Conservation (phyloP, 2,113 vertebrate genomes). For the Rhodinocichla rosea region DNA sequence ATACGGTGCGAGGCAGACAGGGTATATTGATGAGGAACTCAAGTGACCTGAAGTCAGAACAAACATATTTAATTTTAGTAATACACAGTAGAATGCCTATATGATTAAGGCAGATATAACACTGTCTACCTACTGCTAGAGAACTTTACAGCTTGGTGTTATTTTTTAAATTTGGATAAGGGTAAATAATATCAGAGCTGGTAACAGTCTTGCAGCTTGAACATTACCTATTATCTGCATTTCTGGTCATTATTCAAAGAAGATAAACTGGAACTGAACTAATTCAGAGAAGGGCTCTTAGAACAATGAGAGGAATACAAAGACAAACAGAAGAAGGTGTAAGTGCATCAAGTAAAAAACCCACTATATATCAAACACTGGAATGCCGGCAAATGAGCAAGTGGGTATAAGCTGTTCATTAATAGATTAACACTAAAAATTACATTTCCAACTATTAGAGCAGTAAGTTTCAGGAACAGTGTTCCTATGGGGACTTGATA, state of each 20-base stretch:
- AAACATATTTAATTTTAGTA: neutral
- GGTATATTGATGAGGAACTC: conserved; percentile 98
- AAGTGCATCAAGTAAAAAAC: neutral
- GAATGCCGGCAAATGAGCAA: neutral
- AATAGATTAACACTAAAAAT: neutral
- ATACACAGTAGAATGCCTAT: neutral
- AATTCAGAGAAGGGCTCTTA: neutral
- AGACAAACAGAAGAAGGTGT: neutral
- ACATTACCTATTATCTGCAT: neutral
- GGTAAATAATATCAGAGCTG: neutral
- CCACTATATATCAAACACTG: neutral
- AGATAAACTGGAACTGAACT: neutral
- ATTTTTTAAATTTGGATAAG: neutral
- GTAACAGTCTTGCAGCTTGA: neutral
- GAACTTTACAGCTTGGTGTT: neutral
- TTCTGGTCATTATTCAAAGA: neutral
- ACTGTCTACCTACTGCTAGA: neutral
- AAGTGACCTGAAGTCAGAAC: conserved; percentile 84
- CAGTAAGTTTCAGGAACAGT: neutral
- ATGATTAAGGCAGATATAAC: neutral
- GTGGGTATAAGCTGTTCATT: neutral
- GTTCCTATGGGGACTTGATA: neutral
- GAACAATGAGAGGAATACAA: neutral
- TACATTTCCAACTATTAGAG: neutral
- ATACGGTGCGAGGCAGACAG: conserved; percentile 96